Evolutionary conservation across 2,888 invertebrate species (phyloP).

Genomic region (Caenorhabditis angaria): DNA sequence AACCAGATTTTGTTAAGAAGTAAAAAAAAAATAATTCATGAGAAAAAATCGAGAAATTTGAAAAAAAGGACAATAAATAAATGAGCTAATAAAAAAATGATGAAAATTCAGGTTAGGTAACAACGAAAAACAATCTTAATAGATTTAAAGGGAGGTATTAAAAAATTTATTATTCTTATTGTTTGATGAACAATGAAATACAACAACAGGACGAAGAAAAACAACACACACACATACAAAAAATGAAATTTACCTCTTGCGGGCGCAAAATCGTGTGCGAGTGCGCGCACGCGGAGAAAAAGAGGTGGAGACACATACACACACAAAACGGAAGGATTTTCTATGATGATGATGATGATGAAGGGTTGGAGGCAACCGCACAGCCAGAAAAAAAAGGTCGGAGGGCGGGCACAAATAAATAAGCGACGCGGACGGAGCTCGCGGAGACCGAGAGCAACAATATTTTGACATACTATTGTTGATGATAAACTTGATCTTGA

Average conservation of each 20-base stretch:
- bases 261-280: conserved; percentile 25
- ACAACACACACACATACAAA: not conserved
- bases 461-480: conserved; percentile 1
- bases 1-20: conserved; percentile 1
- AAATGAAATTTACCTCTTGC: conserved; percentile 32
- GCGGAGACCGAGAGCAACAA: not conserved
- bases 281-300: conserved; percentile 42
- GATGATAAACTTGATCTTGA: no score
- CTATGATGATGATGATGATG: conserved; percentile 9
- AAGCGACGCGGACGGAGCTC: conserved; percentile 9
- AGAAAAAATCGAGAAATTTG: not conserved
- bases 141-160: no score
- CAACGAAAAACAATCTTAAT: no score
- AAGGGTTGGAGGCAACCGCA: conserved; percentile 25
- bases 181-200: no score
- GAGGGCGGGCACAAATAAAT: conserved; percentile 25
- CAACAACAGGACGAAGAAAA: not conserved
- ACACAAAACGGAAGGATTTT: conserved; percentile 25
- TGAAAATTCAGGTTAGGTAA: no score
- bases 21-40: not conserved
- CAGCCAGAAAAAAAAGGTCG: conserved; percentile 9
- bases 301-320: conserved; percentile 39
- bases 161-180: no score
- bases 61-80: not conserved
- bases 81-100: not conserved